Evolutionary conservation across 2,797 vertebrate genomes (phyloP), one percentile per base, ranked within the genome.

Genomic region (Chloroceryle amazona): DNA sequence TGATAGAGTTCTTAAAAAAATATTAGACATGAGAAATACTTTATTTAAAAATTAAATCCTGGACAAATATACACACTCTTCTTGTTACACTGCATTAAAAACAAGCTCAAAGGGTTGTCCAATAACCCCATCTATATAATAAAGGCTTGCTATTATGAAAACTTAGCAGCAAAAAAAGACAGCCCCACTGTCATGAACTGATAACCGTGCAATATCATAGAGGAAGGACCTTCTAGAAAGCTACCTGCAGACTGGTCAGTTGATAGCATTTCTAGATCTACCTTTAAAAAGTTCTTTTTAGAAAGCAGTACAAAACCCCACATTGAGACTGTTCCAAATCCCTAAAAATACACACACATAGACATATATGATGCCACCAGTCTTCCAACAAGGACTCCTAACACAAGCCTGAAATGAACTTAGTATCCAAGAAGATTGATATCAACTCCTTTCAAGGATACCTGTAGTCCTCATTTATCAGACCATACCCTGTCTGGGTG

Each of bases 61-160:
- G 8, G 90, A 17, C 22, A 75, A 66, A 51, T 87, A 80, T 3
- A 47, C 20, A 23, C 8, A 42, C 8, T 58, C 26, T 5, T 37
- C 25, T 19, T 10, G 3, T 22, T 72, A 51, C 1, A 33, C 0
- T 22, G 35, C 15, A 51, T 35, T 81, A 8, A 91, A 86, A 87
- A 61, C 6, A 49, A 81, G 29, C 9, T 35, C 74, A 71, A 71
- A 88, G 63, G 3, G 8, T 90, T 37, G 35, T 25, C 29, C 35
- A 52, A 2, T 11, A 73, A 80, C 44, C 35, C 41, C 52, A n/a
- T 0, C 1, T 1, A 23, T 13, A 26, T 18, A 31, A 9, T 25
- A 80, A 74, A 79, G 21, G 13, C 18, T 74, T 67, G 21, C 20
- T 83, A 44, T 21, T 46, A 14, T 13, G 51, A 83, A 86, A 91